Evolutionary conservation across 2,113 vertebrate genomes (phyloP).

Genomic region (Oxygymnocypris stewartii): DNA sequence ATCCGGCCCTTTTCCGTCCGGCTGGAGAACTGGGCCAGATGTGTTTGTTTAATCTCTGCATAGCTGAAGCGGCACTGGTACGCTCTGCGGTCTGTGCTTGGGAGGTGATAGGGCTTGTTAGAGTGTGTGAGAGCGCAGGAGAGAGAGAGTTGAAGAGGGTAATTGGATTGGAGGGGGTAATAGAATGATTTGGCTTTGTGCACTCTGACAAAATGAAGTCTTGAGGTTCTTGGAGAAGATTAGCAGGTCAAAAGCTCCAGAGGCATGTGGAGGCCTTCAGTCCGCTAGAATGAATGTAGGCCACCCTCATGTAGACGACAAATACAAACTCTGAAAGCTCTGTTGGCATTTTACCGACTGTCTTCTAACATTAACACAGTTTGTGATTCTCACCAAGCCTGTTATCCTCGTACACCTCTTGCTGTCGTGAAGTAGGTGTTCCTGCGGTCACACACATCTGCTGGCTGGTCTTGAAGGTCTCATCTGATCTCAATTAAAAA

Average conservation of each 20-base stretch:
- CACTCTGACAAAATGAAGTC: constrained; percentile 51
- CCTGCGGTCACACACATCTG: neutral
- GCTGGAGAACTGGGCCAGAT: constrained; percentile 59
- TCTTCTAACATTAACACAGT: neutral
- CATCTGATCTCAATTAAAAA: neutral
- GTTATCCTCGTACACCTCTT: neutral
- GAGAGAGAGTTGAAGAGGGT: constrained; percentile 34
- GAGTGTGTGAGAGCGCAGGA: constrained; percentile 9
- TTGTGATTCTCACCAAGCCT: constrained; percentile 3
- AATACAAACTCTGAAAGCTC: constrained; percentile 28
- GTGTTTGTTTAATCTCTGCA: constrained; percentile 59
- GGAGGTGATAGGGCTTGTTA: constrained; percentile 19
- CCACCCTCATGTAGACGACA: constrained; percentile 18
- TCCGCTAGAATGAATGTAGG: constrained; percentile 9
- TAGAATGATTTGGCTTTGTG: constrained; percentile 58
- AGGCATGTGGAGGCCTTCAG: constrained; percentile 41
- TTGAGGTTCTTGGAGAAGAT: constrained; percentile 55
- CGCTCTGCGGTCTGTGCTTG: constrained; percentile 7
- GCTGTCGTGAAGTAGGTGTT: neutral
- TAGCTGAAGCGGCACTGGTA: constrained; percentile 51
- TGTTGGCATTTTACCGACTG: neutral
- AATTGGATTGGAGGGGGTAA: constrained; percentile 56
- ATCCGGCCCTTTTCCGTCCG: no score
- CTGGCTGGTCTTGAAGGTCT: neutral
- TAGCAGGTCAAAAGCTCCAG: constrained; percentile 42